Base-by-base conservation (phyloP, 2,113 vertebrate species). In the Castor canadensis region DNA sequence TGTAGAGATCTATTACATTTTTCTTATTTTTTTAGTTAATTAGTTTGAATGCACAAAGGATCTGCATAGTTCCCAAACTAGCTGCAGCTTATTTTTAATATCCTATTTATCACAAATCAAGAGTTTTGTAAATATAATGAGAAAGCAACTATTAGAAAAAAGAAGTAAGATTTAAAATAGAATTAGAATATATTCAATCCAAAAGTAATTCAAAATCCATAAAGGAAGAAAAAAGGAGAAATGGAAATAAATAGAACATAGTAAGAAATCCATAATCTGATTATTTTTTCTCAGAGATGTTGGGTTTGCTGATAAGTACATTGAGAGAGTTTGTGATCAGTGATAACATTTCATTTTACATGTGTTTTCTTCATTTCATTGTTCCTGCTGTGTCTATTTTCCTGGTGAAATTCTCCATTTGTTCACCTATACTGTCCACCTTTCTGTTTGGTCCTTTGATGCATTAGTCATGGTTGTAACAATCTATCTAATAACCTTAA, bases 91-190 rank as follows among this genome's bases (percentile, higher is more conserved):
- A 26, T 58, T 85, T 62, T 76, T 32, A 87, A 38, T 43, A 47
- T 93, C 47, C 35, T 71, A 43, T 24, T 20, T 22, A 81, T 82
- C 43, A 87, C 15, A 22, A 89, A 86, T 81, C 47, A 62, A n/a
- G 45, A 73, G 15, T 93, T 97, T 66, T 85, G 15, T n/a, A 91
- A 75, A 69, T 52, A 60, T 64, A 87, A 86, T 76, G 38, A 89
- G 6, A 96, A 77, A 38, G 58, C 43, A 49, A 84, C 60, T 64
- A 86, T 9, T 49, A 71, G 49, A 26, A 47, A 93, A 72, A 13
- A 6, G 24, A 94, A 75, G 6, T 12, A 40, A 75, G 32, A 92
- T 2, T 94, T 56, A 62, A 87, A 64, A 62, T 73, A 43, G 12
- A 89, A 73, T n/a, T n/a, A n/a, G n/a, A n/a, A n/a, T n/a, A n/a